phyloP scores from a whole-genome alignment of 2,113 vertebrate species.

The Pelodiscus sinensis region DNA sequence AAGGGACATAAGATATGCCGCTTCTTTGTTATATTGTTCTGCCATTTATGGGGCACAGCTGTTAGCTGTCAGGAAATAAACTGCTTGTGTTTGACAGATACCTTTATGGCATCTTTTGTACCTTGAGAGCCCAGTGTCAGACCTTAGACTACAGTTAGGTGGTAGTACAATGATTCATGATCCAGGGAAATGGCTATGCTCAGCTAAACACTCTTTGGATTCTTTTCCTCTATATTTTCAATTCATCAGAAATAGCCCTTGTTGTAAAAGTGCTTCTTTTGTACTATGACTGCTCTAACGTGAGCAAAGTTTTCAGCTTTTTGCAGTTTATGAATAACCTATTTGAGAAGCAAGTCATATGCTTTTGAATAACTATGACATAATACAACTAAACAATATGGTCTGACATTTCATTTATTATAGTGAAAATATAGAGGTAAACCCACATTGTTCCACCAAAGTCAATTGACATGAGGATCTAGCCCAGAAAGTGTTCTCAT shows the following conservation, averaged over 20 bases:
- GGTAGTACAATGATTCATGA: neutral
- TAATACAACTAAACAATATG: neutral
- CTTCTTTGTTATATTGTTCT: too few species aligned
- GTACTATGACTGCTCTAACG: neutral
- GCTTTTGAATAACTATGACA: neutral
- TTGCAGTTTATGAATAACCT: constrained; percentile 17
- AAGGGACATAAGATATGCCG: too few species aligned
- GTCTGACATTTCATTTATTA: neutral
- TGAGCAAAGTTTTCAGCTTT: neutral
- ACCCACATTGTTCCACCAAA: neutral
- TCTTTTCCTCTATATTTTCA: neutral
- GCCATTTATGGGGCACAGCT: too few species aligned
- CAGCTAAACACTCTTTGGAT: neutral
- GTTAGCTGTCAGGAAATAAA: too few species aligned
- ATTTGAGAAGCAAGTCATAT: neutral
- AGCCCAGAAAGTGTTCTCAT: neutral
- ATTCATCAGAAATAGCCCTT: neutral
- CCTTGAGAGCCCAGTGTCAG: too few species aligned
- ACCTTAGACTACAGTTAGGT: neutral
- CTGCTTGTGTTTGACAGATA: too few species aligned
- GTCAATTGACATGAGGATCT: neutral
- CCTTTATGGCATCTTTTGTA: too few species aligned
- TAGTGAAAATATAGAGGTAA: neutral
- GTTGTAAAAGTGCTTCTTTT: neutral
- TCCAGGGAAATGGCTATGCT: neutral